Percentiles rank a stretch among this genome's conserved stretches.
These are phyloP conservation scores for Ptychadena robeensis DNA, from an alignment of 2,797 vertebrate species.

Conservation along the genomic window DNA sequence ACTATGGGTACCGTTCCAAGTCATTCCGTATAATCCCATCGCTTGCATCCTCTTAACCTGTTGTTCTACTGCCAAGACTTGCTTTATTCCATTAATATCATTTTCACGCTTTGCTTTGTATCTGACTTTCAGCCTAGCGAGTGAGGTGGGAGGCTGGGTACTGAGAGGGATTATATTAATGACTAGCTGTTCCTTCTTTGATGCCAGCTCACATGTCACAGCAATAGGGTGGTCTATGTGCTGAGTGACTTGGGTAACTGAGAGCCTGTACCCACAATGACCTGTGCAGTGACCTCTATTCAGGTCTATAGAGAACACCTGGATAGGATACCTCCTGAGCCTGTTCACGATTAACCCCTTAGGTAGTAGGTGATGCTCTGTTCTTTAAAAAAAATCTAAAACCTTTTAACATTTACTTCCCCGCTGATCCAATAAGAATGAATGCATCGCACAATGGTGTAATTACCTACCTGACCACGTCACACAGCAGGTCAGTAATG, in stretches of 20 bases:
- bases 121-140: conserved; percentile 6
- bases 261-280: conserved; percentile 7
- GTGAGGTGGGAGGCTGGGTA: conserved; percentile 1
- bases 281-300: conserved; percentile 16
- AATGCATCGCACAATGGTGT: not conserved
- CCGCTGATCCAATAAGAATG: not conserved
- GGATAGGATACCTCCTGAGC: not conserved
- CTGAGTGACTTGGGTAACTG: conserved; percentile 29
- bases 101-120: conserved; percentile 21
- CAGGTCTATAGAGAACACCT: conserved; percentile 4
- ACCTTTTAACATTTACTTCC: not conserved
- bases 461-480: not conserved
- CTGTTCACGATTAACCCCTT: conserved; percentile 21
- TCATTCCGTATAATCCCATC: not conserved
- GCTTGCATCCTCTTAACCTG: not conserved
- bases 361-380: not conserved
- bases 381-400: no score
- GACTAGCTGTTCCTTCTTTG: conserved; percentile 24
- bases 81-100: conserved; percentile 19
- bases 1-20: not conserved
- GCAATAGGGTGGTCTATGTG: conserved; percentile 21
- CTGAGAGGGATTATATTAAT: not conserved
- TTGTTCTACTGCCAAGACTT: not conserved
- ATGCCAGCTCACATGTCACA: conserved; percentile 3
- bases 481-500: not conserved